phyloP scores from a whole-genome alignment of 1,140 invertebrate genomes.

The Carposina sasakii region DNA sequence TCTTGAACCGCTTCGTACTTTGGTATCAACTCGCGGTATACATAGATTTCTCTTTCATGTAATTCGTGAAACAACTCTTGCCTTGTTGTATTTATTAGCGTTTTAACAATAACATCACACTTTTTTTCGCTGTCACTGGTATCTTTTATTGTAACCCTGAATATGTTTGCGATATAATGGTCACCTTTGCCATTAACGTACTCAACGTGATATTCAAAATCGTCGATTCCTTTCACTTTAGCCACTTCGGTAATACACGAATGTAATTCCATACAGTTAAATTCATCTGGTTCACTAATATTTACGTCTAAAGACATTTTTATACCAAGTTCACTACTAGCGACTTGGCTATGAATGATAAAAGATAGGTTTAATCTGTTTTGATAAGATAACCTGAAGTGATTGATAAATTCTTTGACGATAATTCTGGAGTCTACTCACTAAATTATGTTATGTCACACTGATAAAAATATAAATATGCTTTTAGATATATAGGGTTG shows the following conservation, averaged over 20 bases:
- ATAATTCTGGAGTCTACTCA: too few species aligned
- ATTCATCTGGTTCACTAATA: constrained; percentile 61
- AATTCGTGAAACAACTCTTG: constrained; percentile 53
- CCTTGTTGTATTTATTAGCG: constrained; percentile 50
- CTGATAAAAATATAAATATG: too few species aligned
- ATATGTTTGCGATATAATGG: constrained; percentile 56
- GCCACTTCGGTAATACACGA: constrained; percentile 44
- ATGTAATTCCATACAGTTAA: constrained; percentile 55
- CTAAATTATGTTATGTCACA: too few species aligned
- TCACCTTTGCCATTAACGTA: constrained; percentile 48
- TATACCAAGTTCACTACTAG: background rate
- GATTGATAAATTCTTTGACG: too few species aligned
- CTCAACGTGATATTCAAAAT: constrained; percentile 57
- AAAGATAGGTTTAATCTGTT: too few species aligned
- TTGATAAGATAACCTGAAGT: too few species aligned
- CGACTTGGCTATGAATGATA: too few species aligned
- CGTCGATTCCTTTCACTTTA: constrained; percentile 30
- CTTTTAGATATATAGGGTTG: too few species aligned
- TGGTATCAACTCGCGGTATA: constrained; percentile 42
- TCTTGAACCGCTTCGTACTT: constrained; percentile 42
- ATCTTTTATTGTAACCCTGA: constrained; percentile 49
- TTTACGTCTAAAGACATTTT: constrained; percentile 63
- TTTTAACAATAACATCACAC: constrained; percentile 54
- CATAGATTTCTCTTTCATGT: constrained; percentile 51
- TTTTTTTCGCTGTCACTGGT: constrained; percentile 28